Evolutionary conservation across 2,888 invertebrate species (phyloP), one percentile per base, ranked within the genome.

Genomic region (Rotaria socialis): DNA sequence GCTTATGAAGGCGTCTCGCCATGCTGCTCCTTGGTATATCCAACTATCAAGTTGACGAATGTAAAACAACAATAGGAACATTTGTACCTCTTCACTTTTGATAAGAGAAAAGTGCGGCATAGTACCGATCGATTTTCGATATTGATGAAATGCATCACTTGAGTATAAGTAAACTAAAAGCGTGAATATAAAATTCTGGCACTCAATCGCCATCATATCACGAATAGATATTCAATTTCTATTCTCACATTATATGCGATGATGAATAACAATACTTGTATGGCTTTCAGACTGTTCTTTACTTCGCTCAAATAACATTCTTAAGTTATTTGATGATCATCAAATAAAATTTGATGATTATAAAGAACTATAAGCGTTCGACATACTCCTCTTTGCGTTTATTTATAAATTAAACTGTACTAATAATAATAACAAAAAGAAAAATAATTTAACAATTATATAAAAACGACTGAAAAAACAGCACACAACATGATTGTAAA

Each of bases 1-100:
- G 67, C 67, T 67, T 35, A 35, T 67, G 67, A 67, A 35, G 35
- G 27, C 67, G 67, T 67, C 67, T 67, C 67, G 67, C 27, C 67
- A 67, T 67, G 67, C 27, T 27, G 67, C 35, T 35, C 35, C 67
- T 67, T 67, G 19, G 16, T 35, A 67, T 67, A 67, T 67, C 35
- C 19, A 27, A 27, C 35, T 35, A 67, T 67, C 67, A 35, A 67
- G 67, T 67, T 67, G 67, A 67, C 67, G 35, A 67, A 67, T 67
- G 67, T 67, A 67, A 67, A 67, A 67, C 67, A 67, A 67, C 67
- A 67, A 67, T 67, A 67, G 67, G 67, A 67, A 67, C 67, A 67
- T 67, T 67, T 67, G 67, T 67, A 67, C 67, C 67, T 35, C 67
- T 67, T 67, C 67, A 67, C 67, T 67, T 67, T 67, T 67, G 67